Conservation (phyloP, 2,113 vertebrate genomes). For the Paracanthobrama guichenoti region DNA sequence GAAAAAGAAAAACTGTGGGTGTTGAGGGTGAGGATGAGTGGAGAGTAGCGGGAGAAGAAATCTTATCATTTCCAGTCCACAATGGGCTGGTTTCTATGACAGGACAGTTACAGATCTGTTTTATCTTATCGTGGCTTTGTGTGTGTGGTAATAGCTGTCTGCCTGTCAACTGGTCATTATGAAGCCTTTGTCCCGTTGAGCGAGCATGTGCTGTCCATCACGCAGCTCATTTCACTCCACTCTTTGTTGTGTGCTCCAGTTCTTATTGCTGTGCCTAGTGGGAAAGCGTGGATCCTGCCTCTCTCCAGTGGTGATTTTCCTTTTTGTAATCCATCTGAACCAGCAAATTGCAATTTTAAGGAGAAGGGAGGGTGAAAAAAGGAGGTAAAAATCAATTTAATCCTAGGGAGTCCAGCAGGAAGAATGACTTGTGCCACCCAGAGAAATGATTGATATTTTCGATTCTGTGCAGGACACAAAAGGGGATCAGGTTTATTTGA, state of each 20-base stretch:
- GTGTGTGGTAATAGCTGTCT: conserved; percentile 40
- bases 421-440: conserved; percentile 44
- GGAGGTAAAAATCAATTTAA: conserved; percentile 53
- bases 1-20: background rate
- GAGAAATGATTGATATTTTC: conserved; percentile 53
- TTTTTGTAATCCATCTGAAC: conserved; percentile 53
- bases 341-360: conserved; percentile 43
- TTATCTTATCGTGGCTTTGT: conserved; percentile 39
- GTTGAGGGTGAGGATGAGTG: conserved; percentile 10
- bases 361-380: conserved; percentile 37
- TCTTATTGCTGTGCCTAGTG: conserved; percentile 48
- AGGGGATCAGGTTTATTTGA: conserved; percentile 42
- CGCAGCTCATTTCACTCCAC: conserved; percentile 46
- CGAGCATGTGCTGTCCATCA: conserved; percentile 44
- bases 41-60: conserved; percentile 31
- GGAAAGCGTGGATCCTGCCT: conserved; percentile 38
- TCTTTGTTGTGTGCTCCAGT: conserved; percentile 45
- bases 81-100: conserved; percentile 44
- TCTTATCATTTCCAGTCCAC: conserved; percentile 44
- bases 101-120: conserved; percentile 47
- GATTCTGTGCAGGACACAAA: conserved; percentile 52
- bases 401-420: conserved; percentile 18
- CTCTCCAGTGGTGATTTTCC: conserved; percentile 40
- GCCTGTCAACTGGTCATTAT: conserved; percentile 45
- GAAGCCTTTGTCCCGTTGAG: conserved; percentile 43